Conservation (phyloP, 2,888 invertebrate species). For the Muschampia plurimacula region DNA sequence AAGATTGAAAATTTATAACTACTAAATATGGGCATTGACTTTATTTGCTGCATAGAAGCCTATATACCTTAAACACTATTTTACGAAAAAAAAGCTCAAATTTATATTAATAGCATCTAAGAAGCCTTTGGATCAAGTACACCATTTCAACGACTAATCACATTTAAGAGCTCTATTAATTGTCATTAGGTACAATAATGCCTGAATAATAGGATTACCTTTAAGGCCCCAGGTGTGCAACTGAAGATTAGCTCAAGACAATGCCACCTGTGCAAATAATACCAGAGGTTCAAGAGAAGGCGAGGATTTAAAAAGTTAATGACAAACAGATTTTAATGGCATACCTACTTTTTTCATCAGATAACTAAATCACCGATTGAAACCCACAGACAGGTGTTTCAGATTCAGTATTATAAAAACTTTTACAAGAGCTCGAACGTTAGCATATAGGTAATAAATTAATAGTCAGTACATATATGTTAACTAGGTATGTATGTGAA, state of each 20-base stretch:
- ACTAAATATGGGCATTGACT: too few species aligned
- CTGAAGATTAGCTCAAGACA: constrained; percentile 53
- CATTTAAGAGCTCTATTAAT: not conserved
- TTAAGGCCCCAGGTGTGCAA: constrained; percentile 68
- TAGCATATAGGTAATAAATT: too few species aligned
- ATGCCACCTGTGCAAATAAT: constrained; percentile 39
- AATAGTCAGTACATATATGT: too few species aligned
- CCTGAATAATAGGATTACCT: constrained; percentile 43
- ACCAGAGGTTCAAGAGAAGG: not conserved
- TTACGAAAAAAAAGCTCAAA: too few species aligned
- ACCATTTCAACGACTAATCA: not conserved
- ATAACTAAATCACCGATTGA: not conserved
- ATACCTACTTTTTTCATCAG: not conserved
- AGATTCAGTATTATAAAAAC: too few species aligned
- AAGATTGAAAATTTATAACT: too few species aligned
- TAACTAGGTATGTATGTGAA: too few species aligned
- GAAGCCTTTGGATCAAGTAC: not conserved
- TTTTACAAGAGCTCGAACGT: too few species aligned
- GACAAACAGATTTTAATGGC: constrained; percentile 21
- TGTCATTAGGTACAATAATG: constrained; percentile 12
- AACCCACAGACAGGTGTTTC: not conserved
- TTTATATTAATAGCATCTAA: too few species aligned
- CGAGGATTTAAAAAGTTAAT: constrained; percentile 9
- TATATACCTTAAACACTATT: too few species aligned
- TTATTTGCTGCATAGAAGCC: too few species aligned